These are phyloP conservation scores for Nibea coibor DNA, from an alignment of 2,113 vertebrate species.

Conservation along the genomic window DNA sequence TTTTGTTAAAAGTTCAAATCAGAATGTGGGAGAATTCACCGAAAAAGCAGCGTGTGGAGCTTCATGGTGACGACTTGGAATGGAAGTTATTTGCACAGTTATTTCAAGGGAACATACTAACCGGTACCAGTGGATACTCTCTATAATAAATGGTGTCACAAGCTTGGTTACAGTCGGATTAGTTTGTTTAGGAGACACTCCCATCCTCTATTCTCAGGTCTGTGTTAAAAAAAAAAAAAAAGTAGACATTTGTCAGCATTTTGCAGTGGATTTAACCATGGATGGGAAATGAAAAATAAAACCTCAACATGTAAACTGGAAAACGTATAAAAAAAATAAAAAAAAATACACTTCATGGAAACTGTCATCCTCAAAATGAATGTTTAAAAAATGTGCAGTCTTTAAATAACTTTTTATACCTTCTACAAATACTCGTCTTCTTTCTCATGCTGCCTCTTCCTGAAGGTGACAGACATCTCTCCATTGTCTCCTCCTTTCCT, in stretches of 20 bases:
- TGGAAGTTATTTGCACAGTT: not conserved
- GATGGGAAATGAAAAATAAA: not conserved
- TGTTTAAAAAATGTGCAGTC: slow-evolving; percentile 6
- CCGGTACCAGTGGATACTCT: not conserved
- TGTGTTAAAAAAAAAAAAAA: not conserved
- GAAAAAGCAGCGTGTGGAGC: not conserved
- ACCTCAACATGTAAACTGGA: not conserved
- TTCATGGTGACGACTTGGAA: not conserved
- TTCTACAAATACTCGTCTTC: not conserved
- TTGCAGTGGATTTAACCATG: not conserved
- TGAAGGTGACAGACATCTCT: not conserved
- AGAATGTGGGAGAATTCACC: too few relatives aligned
- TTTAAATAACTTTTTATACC: not conserved
- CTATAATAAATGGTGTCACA: not conserved
- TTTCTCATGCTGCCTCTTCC: not conserved
- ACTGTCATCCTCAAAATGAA: not conserved
- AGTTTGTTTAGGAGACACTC: slow-evolving; percentile 12
- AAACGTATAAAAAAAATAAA: not conserved
- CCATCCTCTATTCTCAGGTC: not conserved
- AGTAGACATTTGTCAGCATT: not conserved
- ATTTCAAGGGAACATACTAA: too few relatives aligned
- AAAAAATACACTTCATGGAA: slow-evolving; percentile 15
- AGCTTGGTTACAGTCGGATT: slow-evolving; percentile 6
- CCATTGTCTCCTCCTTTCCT: not conserved
- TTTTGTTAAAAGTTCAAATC: too few relatives aligned